Evolutionary conservation across 2,888 invertebrate genomes (phyloP).

Genomic region (Aquatica leii): DNA sequence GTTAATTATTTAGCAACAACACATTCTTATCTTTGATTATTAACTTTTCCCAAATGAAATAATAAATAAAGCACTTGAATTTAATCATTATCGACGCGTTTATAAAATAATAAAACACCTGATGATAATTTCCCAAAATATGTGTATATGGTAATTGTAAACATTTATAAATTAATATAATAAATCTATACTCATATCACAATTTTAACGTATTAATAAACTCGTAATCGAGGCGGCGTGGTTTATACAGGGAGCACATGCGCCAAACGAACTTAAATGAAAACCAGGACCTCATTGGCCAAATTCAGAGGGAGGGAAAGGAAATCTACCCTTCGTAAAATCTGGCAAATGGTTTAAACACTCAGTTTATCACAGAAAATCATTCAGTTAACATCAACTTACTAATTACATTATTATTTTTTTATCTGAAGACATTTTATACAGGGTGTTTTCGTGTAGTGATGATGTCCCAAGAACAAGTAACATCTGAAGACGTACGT

Average conservation of each 20-base stretch:
- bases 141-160: conserved; percentile 47
- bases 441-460: conserved; percentile 9
- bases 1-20: conserved; percentile 1
- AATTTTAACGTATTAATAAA: conserved; percentile 48
- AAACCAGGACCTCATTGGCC: conserved; percentile 30
- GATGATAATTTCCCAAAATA: conserved; percentile 50
- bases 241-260: conserved; percentile 49
- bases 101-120: conserved; percentile 43
- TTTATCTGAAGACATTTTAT: neutral
- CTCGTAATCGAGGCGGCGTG: conserved; percentile 53
- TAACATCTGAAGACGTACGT: conserved; percentile 52
- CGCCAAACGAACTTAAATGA: conserved; percentile 38
- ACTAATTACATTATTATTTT: neutral
- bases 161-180: conserved; percentile 48
- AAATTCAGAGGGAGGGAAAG: conserved; percentile 29
- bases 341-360: conserved; percentile 46
- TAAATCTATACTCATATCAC: conserved; percentile 44
- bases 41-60: conserved; percentile 27
- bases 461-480: conserved; percentile 48
- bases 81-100: conserved; percentile 47
- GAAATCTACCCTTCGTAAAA: conserved; percentile 40
- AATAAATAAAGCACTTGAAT: conserved; percentile 50
- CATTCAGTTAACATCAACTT: conserved; percentile 25
- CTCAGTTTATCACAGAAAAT: conserved; percentile 46
- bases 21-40: conserved; percentile 21